phyloP scores from a whole-genome alignment of 1,140 invertebrate genomes.

The Tetramorium simillimum region DNA sequence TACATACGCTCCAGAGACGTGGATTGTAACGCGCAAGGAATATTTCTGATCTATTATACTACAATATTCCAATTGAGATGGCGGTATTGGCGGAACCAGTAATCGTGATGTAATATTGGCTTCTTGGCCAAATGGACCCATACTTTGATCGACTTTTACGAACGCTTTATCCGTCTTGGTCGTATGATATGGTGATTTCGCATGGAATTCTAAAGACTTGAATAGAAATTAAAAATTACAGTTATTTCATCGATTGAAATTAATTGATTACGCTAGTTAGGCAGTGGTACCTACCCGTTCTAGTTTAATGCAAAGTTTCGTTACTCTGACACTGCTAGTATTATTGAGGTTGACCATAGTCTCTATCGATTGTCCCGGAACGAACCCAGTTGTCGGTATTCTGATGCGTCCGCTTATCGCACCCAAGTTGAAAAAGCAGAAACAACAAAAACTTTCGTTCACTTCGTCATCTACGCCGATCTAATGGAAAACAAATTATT shows the following conservation, averaged over 20 bases:
- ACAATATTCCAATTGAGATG: slow-evolving; percentile 58
- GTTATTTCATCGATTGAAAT: not conserved
- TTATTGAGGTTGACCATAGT: slow-evolving; percentile 87
- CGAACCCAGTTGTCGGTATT: slow-evolving; percentile 87
- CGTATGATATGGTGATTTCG: not conserved
- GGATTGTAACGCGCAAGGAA: slow-evolving; percentile 17
- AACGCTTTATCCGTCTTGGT: not conserved
- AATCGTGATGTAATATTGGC: not conserved
- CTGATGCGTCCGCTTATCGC: slow-evolving; percentile 86
- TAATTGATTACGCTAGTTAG: not conserved
- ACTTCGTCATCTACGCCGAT: slow-evolving; percentile 73
- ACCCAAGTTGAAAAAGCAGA: slow-evolving; percentile 86
- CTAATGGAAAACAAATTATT: slow-evolving; percentile 43
- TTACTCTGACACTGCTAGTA: slow-evolving; percentile 86
- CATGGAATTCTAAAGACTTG: slow-evolving; percentile 53
- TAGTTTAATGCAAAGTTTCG: slow-evolving; percentile 86
- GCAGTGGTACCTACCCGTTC: slow-evolving; percentile 84
- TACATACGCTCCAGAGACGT: slow-evolving; percentile 53
- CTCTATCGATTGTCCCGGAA: slow-evolving; percentile 88
- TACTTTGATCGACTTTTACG: not conserved
- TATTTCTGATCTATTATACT: slow-evolving; percentile 62
- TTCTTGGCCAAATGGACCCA: not conserved
- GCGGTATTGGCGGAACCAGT: slow-evolving; percentile 56
- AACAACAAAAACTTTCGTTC: slow-evolving; percentile 87
- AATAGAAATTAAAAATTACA: not conserved